These are phyloP conservation scores for Andrena hattorfiana DNA, from an alignment of 2,888 invertebrate genomes.

Conservation along the genomic window DNA sequence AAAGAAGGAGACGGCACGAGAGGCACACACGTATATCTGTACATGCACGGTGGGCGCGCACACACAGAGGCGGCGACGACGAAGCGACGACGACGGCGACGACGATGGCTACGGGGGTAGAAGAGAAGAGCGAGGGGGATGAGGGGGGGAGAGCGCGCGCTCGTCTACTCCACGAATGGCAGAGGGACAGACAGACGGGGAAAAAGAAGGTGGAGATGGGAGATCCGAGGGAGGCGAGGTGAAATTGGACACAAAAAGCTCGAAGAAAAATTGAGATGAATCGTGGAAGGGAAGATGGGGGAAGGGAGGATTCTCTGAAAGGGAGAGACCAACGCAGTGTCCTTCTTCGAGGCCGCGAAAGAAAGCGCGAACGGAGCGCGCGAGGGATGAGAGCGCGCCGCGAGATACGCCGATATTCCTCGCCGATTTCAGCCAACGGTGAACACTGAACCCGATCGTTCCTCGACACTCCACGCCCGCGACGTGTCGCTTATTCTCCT, in stretches of 20 bases:
- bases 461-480: neutral
- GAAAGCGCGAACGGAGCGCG: conserved; percentile 63
- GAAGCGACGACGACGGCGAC: conserved; percentile 5
- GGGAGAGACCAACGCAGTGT: conserved; percentile 67
- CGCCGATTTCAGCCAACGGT: conserved; percentile 42
- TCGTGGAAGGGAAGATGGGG: conserved; percentile 72
- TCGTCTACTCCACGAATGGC: conserved; percentile 72
- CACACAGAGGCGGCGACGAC: neutral
- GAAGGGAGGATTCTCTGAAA: conserved; percentile 65
- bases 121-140: conserved; percentile 43
- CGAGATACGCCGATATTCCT: conserved; percentile 44
- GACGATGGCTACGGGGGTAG: conserved; percentile 54
- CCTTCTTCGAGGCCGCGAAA: conserved; percentile 69
- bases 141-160: conserved; percentile 40
- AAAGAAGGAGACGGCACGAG: conserved; percentile 63
- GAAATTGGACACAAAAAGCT: conserved; percentile 78
- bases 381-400: conserved; percentile 65
- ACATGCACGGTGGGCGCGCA: neutral
- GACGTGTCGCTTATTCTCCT: neutral
- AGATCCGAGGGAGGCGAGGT: conserved; percentile 76
- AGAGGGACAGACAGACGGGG: conserved; percentile 82
- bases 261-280: conserved; percentile 82
- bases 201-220: conserved; percentile 82
- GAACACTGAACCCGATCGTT: conserved; percentile 3
- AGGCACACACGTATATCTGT: neutral